These are phyloP conservation scores for Malthinus seriepunctatus DNA, from an alignment of 2,888 invertebrate species.

Conservation along the genomic window DNA sequence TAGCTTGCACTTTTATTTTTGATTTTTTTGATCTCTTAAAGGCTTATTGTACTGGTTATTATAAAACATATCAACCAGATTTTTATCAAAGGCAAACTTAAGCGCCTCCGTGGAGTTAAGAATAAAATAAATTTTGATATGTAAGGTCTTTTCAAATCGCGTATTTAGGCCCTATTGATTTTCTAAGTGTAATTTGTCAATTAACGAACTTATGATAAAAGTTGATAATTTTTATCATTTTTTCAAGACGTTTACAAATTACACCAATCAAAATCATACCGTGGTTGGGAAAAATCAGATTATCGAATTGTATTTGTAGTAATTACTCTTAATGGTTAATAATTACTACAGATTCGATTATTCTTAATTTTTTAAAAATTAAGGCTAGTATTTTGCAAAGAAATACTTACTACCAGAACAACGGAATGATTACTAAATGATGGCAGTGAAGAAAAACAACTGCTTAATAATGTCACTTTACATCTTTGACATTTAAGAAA, in stretches of 20 bases:
- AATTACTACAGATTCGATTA: background rate
- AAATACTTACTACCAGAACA: conserved; percentile 12
- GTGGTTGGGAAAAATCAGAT: conserved; percentile 29
- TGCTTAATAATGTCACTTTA: conserved; percentile 25
- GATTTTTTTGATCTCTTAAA: conserved; percentile 14
- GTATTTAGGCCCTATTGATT: conserved; percentile 50
- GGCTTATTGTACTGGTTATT: conserved; percentile 15
- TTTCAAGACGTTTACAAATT: conserved; percentile 27
- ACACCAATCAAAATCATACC: conserved; percentile 31
- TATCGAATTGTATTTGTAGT: conserved; percentile 21
- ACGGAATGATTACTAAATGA: conserved; percentile 36
- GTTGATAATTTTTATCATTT: conserved; percentile 30
- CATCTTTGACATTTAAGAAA: conserved; percentile 21
- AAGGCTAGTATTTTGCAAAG: too few species aligned
- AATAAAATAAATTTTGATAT: background rate
- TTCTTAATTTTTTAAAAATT: conserved; percentile 8
- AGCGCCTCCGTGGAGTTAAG: background rate
- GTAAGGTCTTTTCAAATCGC: conserved; percentile 38
- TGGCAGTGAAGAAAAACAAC: conserved; percentile 30
- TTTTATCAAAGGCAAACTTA: conserved; percentile 11
- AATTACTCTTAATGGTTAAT: conserved; percentile 1
- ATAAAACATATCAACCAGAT: conserved; percentile 28
- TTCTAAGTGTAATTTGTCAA: conserved; percentile 32
- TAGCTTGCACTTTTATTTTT: conserved; percentile 8
- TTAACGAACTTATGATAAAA: conserved; percentile 32